Evolutionary conservation across 1,140 invertebrate species (phyloP).

Genomic region (Drosophila lini): DNA sequence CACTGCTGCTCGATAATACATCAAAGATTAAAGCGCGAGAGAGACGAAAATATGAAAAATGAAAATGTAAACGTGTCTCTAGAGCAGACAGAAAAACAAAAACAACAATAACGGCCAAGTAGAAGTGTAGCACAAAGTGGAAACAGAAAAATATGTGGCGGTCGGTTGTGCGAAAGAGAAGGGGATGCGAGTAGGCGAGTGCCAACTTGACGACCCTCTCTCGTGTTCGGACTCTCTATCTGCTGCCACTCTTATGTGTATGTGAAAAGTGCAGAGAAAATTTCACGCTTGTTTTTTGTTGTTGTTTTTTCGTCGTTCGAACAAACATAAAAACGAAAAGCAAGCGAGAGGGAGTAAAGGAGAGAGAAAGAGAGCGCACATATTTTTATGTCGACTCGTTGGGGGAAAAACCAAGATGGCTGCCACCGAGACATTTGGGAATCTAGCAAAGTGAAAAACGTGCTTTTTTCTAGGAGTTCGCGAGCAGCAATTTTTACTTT

Average conservation of each 20-base stretch:
- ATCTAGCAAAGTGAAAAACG: constrained; percentile 57
- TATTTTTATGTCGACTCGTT: constrained; percentile 59
- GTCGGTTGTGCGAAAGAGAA: constrained; percentile 16
- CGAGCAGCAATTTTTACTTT: constrained; percentile 20
- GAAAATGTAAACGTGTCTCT: constrained; percentile 80
- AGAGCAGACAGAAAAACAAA: constrained; percentile 52
- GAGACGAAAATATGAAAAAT: constrained; percentile 77
- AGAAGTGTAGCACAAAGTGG: constrained; percentile 77
- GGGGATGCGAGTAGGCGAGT: constrained; percentile 34
- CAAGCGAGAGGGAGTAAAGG: constrained; percentile 72
- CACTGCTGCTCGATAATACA: constrained; percentile 15
- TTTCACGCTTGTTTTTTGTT: constrained; percentile 54
- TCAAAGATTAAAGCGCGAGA: constrained; percentile 36
- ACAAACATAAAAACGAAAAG: constrained; percentile 78
- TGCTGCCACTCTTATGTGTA: constrained; percentile 15
- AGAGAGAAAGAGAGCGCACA: constrained; percentile 63
- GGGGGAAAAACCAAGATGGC: constrained; percentile 77
- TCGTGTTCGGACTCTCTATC: constrained; percentile 4
- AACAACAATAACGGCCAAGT: constrained; percentile 54
- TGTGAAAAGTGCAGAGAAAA: constrained; percentile 79
- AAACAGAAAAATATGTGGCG: constrained; percentile 72
- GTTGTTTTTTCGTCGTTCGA: constrained; percentile 53
- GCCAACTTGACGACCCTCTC: constrained; percentile 48
- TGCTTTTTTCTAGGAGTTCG: constrained; percentile 49
- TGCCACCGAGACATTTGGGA: constrained; percentile 51